Base-by-base conservation (phyloP, 2,888 invertebrate species). In the Chaetoderma sp. region DNA sequence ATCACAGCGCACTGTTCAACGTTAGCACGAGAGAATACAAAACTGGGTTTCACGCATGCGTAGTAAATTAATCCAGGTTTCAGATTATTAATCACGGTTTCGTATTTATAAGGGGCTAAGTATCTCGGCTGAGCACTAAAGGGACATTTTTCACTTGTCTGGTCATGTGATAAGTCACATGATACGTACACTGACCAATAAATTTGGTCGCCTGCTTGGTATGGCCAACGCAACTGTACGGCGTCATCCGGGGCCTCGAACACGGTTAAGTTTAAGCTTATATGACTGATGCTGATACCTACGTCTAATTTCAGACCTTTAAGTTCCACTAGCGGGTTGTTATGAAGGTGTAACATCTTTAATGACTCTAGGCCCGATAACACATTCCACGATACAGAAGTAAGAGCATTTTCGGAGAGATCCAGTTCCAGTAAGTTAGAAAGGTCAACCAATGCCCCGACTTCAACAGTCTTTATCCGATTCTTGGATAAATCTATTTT, bases 11-110 rank as follows among this genome's bases (percentile, higher is more conserved):
- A 52, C 21, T 52, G 52, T 28, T 52, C 27, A 4, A 52, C 52
- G 32, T 52, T 30, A 3, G 32, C 52, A 5, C 16, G 28, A 30
- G 52, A 52, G 32, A 52, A 52, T 18, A 67, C 62, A 63, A 77
- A 77, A n/a, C 64, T 63, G 30, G 77, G 77, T 58, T 71, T 74
- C 8, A 74, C 66, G 68, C 77, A 77, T 4, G 75, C 49, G 52
- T 74, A 74, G 60, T 75, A 77, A n/a, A 21, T 60, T 10, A 74
- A 73, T 18, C 47, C 49, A 16, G 73, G 65, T 8, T 62, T 45
- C n/a, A 77, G 58, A 16, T 70, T 59, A 21, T 45, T 47, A 6
- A 77, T 50, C 2, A 52, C 42, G 5, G 65, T 27, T 52, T 71
- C 67, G 8, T 56, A 59, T 59, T 61, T 59, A 25, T 73, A 73